Evolutionary conservation across 2,797 vertebrate species (phyloP).

Genomic region (Nannoperca australis): DNA sequence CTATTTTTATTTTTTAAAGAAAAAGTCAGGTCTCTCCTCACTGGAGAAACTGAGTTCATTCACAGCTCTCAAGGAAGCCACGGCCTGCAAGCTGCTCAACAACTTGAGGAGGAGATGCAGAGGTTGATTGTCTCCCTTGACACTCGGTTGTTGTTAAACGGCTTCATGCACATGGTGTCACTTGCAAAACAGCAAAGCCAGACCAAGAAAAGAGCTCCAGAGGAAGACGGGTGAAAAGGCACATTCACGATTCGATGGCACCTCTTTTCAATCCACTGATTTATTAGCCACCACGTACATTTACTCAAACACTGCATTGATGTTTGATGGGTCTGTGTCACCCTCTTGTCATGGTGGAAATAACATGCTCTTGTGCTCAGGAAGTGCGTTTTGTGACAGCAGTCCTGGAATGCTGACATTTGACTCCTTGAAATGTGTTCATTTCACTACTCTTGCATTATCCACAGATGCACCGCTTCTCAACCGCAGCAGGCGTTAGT

Average conservation of each 20-base stretch:
- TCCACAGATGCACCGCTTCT: neutral
- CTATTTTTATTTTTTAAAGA: too few relatives aligned
- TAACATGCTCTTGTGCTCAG: neutral
- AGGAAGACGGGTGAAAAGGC: neutral
- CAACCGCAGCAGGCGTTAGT: neutral
- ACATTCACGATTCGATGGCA: too few relatives aligned
- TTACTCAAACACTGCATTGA: neutral
- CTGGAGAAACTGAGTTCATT: conserved; percentile 47
- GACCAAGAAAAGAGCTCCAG: neutral
- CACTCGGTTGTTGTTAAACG: conserved; percentile 3
- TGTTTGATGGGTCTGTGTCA: neutral
- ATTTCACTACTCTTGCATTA: neutral
- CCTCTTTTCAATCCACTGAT: neutral
- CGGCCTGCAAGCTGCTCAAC: conserved; percentile 54
- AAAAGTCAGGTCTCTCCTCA: neutral
- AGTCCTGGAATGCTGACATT: neutral
- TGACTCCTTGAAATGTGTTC: neutral
- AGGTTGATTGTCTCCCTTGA: conserved; percentile 19
- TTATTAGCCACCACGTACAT: neutral
- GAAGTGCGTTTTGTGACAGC: conserved; percentile 2
- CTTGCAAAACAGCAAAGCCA: neutral
- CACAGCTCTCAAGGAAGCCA: conserved; percentile 20
- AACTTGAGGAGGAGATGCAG: conserved; percentile 57
- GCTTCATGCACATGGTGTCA: conserved; percentile 23
- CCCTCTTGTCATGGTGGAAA: neutral